Base-by-base conservation (phyloP, 2,888 invertebrate species). In the Acanthococcus lagerstroemiae region DNA sequence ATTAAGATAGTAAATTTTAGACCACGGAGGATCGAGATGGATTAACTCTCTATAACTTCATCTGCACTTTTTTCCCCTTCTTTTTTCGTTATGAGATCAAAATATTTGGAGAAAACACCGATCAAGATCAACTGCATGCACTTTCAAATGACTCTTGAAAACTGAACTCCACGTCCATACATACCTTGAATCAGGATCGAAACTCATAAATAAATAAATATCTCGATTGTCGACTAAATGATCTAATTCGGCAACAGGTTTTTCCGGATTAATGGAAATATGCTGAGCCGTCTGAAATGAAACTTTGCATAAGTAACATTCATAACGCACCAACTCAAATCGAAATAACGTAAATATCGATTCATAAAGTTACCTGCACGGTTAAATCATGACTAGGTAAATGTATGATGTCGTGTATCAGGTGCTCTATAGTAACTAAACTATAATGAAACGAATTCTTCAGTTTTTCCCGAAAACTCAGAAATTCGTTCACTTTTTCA, bases 401-500 rank as follows among this genome's bases (percentile, higher is more conserved):
- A 56, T 66, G 66, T 17, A 56, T 50, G 7, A 66, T 30, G 17
- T 56, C 56, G 37, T 50, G 44, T 21, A 56, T 56, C 22, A 48
- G 19, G 25, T 66, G 66, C 37, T 83, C 92, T 63, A 81, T 82
- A 61, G 80, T 83, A 68, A 80, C 81, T 70, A 78, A 80, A 68
- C 81, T 84, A 74, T 84, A 86, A 77, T 94, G 89, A 66, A 88
- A 79, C 70, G 95, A 95, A 72, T 87, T 85, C 71, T 86, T 85
- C 68, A 95, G 78, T 56, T 88, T 82, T 72, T 86, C 85, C 72
- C 88, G 83, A 76, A 95, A 90, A 73, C 87, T 84, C 73, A 90
- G 84, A 75, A 96, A 88, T 76, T 95, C 95, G 71, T 88, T 84
- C 70, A 95, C 83, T 81, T 95, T 94, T 71, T 87, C 84, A 79